phyloP scores from a whole-genome alignment of 2,888 invertebrate species.

The Temnothorax unifasciatus region DNA sequence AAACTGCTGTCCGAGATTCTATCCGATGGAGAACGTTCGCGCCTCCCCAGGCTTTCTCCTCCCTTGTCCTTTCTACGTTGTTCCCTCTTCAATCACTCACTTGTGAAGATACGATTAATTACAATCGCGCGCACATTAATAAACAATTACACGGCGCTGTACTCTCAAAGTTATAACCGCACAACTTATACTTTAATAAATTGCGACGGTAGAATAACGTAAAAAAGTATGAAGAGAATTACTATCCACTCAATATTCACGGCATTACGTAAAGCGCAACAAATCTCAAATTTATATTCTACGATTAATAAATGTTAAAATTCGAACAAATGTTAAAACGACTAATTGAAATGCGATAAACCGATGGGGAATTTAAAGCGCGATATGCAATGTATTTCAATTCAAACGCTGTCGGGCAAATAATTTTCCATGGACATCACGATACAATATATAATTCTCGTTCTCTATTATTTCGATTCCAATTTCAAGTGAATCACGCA shows the following conservation, averaged over 20 bases:
- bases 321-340: background rate
- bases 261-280: background rate
- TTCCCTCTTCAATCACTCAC: background rate
- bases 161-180: background rate
- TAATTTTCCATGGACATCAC: background rate
- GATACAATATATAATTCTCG: background rate
- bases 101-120: background rate
- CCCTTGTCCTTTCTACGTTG: background rate
- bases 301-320: background rate
- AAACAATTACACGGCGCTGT: background rate
- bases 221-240: background rate
- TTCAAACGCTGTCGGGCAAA: background rate
- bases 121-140: background rate
- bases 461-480: background rate
- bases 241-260: background rate
- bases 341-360: background rate
- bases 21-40: background rate
- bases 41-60: background rate
- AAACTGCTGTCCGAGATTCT: constrained; percentile 20
- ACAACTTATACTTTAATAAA: background rate
- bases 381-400: background rate
- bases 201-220: background rate
- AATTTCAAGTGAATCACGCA: background rate
- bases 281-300: background rate
- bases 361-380: background rate